Conservation (phyloP, 1,140 invertebrate species). For the Penaeus vannamei region DNA sequence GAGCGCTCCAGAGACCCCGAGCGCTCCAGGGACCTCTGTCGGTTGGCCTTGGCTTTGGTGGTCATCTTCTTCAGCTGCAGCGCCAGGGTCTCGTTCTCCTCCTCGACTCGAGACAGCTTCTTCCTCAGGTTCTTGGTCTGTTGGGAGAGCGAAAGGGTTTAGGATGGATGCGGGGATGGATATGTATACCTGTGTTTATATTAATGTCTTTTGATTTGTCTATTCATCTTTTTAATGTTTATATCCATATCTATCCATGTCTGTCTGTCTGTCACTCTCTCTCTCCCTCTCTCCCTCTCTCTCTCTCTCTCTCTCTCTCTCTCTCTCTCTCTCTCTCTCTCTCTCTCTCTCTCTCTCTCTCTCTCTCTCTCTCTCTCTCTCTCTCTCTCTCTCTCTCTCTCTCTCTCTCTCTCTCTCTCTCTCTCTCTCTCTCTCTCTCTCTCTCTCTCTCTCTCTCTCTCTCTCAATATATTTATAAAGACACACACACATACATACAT, state of each 20-base stretch:
- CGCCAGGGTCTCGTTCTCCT: conserved; percentile 93
- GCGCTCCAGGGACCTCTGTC: conserved; percentile 66
- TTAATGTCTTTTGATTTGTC: too few species aligned
- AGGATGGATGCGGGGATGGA: background rate
- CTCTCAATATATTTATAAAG: background rate
- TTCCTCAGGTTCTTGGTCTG: conserved; percentile 85
- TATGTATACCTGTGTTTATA: too few species aligned
- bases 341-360: too few species aligned
- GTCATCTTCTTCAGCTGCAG: conserved; percentile 96
- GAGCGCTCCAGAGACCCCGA: conserved; percentile 60
- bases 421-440: background rate
- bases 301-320: background rate
- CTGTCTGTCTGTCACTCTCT: background rate
- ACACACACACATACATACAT: background rate
- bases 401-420: background rate
- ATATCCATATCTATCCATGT: too few species aligned
- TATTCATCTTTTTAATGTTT: too few species aligned
- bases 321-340: background rate
- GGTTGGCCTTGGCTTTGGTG: conserved; percentile 70
- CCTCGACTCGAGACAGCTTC: conserved; percentile 89
- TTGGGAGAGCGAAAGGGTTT: conserved; percentile 72
- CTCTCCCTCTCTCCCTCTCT: background rate
- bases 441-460: background rate
- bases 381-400: background rate
- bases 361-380: background rate